A percentile compares a stretch with the other conserved stretches of the same genome.
Evolutionary conservation across 2,888 invertebrate genomes (phyloP).

Genomic region (Hirtodrosophila duncani): DNA sequence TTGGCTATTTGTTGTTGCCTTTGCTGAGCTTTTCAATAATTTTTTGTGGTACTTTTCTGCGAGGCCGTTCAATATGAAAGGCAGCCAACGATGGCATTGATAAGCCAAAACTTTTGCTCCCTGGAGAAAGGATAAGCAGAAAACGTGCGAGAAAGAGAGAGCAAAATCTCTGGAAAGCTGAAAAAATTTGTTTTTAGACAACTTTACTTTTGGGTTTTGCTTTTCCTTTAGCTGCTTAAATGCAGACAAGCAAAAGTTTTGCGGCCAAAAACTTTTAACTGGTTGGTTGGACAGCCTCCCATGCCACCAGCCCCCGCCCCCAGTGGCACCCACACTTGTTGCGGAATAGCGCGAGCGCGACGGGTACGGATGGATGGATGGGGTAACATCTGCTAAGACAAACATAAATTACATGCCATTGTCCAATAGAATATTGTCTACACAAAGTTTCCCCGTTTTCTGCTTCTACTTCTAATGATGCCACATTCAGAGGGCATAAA

Average conservation of each 20-base stretch:
- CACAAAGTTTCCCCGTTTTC: background rate
- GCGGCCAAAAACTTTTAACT: conserved; percentile 57
- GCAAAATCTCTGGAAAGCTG: background rate
- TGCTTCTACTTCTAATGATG: conserved; percentile 58
- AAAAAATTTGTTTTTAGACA: conserved; percentile 50
- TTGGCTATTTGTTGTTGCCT: background rate
- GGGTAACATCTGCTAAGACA: conserved; percentile 64
- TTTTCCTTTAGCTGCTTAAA: conserved; percentile 58
- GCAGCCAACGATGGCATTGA: conserved; percentile 41
- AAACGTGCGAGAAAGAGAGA: conserved; percentile 2
- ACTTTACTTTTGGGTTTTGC: conserved; percentile 34
- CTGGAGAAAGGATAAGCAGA: conserved; percentile 14
- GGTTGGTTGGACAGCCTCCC: background rate
- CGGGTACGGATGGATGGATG: background rate
- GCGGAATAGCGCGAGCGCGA: conserved; percentile 5
- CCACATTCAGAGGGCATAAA: conserved; percentile 69
- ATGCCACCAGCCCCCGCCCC: background rate
- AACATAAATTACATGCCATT: conserved; percentile 71
- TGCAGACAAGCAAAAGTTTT: conserved; percentile 68
- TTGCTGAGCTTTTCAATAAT: conserved; percentile 38
- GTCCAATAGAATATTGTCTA: conserved; percentile 52
- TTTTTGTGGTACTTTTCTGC: conserved; percentile 12
- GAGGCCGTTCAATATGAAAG: conserved; percentile 8
- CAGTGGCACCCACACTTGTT: conserved; percentile 34
- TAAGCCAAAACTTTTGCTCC: conserved; percentile 60